Percentiles rank a stretch among this genome's conserved stretches.
Evolutionary conservation across 2,113 vertebrate genomes (phyloP).

Genomic region (Apus apus): DNA sequence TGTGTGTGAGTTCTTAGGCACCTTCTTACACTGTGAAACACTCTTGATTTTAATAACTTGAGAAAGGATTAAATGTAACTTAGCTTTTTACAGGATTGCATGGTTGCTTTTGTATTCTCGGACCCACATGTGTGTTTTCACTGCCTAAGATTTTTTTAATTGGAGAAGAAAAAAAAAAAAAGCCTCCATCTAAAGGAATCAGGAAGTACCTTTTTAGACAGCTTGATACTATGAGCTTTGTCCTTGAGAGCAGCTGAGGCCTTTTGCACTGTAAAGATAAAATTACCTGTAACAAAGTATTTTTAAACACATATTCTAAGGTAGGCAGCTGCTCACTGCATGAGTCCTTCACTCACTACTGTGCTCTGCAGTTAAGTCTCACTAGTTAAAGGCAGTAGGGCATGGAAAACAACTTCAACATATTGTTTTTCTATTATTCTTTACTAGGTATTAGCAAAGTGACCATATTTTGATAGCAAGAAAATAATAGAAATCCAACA

Average conservation of each 20-base stretch:
- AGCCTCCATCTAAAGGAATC: not conserved
- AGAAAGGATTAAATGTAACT: not conserved
- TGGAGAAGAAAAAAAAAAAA: not conserved
- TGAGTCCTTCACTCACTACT: conserved; percentile 49
- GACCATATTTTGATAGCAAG: not conserved
- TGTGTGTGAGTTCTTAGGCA: not conserved
- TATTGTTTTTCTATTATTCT: not conserved
- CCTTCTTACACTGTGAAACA: not conserved
- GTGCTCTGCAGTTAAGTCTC: conserved; percentile 56
- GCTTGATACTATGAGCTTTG: conserved; percentile 28
- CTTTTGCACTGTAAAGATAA: conserved; percentile 52
- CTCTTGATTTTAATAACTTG: not conserved
- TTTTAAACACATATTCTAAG: conserved; percentile 70
- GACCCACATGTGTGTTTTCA: not conserved
- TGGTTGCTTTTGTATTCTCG: not conserved
- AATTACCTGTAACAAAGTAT: conserved; percentile 61
- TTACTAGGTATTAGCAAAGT: not conserved
- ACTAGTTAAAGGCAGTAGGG: conserved; percentile 10
- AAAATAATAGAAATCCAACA: not conserved
- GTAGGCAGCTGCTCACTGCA: conserved; percentile 70
- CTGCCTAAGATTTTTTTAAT: not conserved
- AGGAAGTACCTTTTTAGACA: not conserved
- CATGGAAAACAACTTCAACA: not conserved
- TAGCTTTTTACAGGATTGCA: not conserved
- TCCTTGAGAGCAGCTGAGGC: conserved; percentile 69